Evolutionary conservation across 2,113 vertebrate genomes (phyloP).

Genomic region (Labeo rohita): DNA sequence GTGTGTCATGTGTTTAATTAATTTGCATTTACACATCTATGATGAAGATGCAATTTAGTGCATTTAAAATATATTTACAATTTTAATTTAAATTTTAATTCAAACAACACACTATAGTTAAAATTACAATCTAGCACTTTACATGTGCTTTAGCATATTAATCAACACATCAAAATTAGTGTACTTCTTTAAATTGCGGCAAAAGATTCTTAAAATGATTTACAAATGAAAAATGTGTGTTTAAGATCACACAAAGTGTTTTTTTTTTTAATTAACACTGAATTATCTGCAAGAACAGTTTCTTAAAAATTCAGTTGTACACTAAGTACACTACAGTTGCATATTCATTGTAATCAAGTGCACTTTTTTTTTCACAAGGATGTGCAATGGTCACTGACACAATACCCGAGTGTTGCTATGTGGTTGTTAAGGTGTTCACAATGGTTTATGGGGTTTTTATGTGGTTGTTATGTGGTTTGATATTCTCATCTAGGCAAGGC

Average conservation of each 20-base stretch:
- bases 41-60: not conserved
- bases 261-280: not conserved
- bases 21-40: not conserved
- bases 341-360: too few species aligned
- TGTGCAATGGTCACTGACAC: not conserved
- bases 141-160: not conserved
- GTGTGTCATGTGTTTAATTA: not conserved
- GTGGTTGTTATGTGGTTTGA: not conserved
- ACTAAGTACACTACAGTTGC: too few species aligned
- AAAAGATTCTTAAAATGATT: too few species aligned
- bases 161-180: not conserved
- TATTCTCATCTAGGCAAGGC: not conserved
- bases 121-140: not conserved
- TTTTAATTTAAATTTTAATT: not conserved
- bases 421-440: not conserved
- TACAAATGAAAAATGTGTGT: too few species aligned
- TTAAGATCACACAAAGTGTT: too few species aligned
- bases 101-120: not conserved
- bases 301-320: too few species aligned
- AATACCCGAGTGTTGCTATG: not conserved
- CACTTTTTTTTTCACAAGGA: not conserved
- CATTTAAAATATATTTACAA: not conserved
- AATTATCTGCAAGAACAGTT: not conserved
- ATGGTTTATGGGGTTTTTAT: not conserved
- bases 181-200: not conserved